Evolutionary conservation across 2,888 invertebrate species (phyloP), one percentile per base, ranked within the genome.

Genomic region (Terebella lapidaria): DNA sequence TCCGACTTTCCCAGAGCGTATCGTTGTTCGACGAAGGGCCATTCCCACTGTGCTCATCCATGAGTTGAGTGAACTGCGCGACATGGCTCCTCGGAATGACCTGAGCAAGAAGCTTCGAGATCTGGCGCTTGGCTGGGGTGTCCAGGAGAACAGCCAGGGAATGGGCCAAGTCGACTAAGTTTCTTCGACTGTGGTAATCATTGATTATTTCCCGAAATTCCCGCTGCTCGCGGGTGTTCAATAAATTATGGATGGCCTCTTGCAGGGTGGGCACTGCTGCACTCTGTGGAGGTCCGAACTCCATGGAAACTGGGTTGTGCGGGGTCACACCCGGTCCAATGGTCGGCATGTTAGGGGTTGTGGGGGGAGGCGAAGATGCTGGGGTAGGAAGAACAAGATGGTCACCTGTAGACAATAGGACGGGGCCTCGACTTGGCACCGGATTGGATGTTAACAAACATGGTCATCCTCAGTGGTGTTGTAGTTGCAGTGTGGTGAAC

Each of bases 121-220:
- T 35, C 55, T 72, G 70, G 27, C 70, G 62, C 56, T 77, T 77
- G 24, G 71, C 73, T 2, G 75, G 72, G 3, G 76, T 74, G 61
- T 75, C 72, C 3, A 77, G 66, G n/a, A 77, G 63, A 20, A 67
- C 62, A 45, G 67, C 66, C 10, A 77, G 66, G 20, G 65, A 61
- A 46, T 65, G 68, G 1, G 72, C 69, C 54, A 76, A 70, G 51
- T 71, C 70, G n/a, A 70, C 63, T 18, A 74, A 68, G 61, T 76
- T 72, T 28, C 73, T 57, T 15, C 70, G 64, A 0, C 66, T 58
- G 28, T 74, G 71, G 58, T 73, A 77, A 28, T 67, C 63, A 58
- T 72, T 73, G 26, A 77, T 67, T 2, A 71, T 68, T 3, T 69
- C 70, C 5, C 74, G 66, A 63, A 77, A 74, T 10, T 71, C 67